Evolutionary conservation across 2,888 invertebrate species (phyloP), one percentile per base, ranked within the genome.

Genomic region (Diplazon laetatorius): DNA sequence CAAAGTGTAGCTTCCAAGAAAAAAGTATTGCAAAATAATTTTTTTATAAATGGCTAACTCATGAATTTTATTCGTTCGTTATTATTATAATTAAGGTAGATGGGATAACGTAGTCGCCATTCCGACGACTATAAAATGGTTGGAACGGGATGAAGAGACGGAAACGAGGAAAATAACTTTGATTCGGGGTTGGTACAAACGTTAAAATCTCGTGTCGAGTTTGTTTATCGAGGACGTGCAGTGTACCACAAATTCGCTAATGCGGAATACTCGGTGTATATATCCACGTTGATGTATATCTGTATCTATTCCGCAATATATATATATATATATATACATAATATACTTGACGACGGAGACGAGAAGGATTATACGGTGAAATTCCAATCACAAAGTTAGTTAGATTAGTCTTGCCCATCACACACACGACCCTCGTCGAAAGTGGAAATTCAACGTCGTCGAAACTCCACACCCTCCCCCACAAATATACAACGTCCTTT

Each of bases 111-210:
- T 55, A 44, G 6, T 22, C 65, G 62, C 30, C 44, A 55, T 52
- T 46, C 57, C 60, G 14, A 66, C 20, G 42, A 16, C 12, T 42
- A 30, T 48, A 72, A 66, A 10, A 65, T 39, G 10, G 55, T 39
- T 65, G 55, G 16, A 35, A 59, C 6, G 37, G 37, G 37, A 66
- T 80, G 75, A 78, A 80, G 6, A 80, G 77, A 37, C 48, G 65
- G 39, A 79, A 78, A 76, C 82, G 84, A 70, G 50, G 73, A 66
- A 74, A 69, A 80, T 72, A 68, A 83, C 84, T 86, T 87, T 87
- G 87, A 87, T 87, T 87, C 87, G 86, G 87, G 87, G 73, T 73
- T 85, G 86, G 86, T 82, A 84, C 76, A 80, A 83, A 80, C 82
- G 82, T 84, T 84, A 83, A 87, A 87, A 87, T n/a, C 84, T 87